Conservation (phyloP, 2,113 vertebrate genomes). For the Zosterops borbonicus region DNA sequence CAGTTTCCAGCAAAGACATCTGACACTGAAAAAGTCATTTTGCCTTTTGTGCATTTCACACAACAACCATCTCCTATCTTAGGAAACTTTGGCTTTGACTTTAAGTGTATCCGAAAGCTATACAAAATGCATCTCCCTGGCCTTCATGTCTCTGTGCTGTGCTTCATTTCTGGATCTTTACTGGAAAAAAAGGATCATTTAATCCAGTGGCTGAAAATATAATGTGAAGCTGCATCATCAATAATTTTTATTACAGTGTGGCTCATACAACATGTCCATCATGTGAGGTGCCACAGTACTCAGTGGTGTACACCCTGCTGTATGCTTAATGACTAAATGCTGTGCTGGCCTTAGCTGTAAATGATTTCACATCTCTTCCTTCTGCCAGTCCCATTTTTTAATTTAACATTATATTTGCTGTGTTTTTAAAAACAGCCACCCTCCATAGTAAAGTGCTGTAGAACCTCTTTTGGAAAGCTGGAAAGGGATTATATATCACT, state of each 20-base stretch:
- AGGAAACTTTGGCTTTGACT: neutral
- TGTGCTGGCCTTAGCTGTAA: neutral
- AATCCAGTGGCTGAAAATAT: neutral
- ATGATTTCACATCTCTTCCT: slow-evolving; percentile 14
- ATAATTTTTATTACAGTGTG: neutral
- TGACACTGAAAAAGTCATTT: neutral
- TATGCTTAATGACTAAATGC: neutral
- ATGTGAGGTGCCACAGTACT: neutral
- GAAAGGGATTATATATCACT: neutral
- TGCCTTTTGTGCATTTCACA: neutral
- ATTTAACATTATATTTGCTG: neutral
- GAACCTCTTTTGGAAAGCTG: slow-evolving; percentile 1
- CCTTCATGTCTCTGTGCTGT: neutral
- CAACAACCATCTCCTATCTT: neutral
- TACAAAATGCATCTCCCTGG: neutral
- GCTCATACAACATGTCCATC: neutral
- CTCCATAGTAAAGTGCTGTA: neutral
- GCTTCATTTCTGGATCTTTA: neutral
- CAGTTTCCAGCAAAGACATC: neutral
- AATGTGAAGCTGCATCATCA: neutral
- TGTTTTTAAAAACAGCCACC: neutral
- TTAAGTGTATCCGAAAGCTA: neutral
- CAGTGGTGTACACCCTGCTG: neutral
- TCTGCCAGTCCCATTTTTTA: slow-evolving; percentile 18
- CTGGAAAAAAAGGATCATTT: neutral